Evolutionary conservation across 2,797 vertebrate species (phyloP), one percentile per base, ranked within the genome.

Genomic region (Tinamus major): DNA sequence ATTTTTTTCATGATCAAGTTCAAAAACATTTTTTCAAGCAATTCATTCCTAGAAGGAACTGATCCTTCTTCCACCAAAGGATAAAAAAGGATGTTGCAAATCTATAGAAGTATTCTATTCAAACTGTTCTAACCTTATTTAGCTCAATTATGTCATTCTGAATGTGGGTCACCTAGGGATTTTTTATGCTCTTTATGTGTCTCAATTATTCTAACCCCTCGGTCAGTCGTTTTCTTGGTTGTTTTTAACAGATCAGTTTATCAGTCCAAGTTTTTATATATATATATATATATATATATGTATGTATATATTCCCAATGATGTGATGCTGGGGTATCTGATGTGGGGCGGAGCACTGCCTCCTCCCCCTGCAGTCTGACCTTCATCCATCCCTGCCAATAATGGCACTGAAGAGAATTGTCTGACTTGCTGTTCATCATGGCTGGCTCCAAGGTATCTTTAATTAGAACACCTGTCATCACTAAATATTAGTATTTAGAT

Each of bases 181-280:
- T 42, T 24, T 69, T 68, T 27, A 79, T 46, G 2, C 18, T 42
- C 5, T 65, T 20, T 39, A 85, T 55, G 11, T 2, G 6, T 63
- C 7, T 83, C 39, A 27, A 1, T 63, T 83, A 39, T 2, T 0
- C 15, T 69, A 27, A 65, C 7, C 5, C 24, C 86, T 58, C 2
- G 1, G 13, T 74, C 79, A 70, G 24, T 3, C 0, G 0, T 71
- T 79, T 55, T 59, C 29, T 44, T 51, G 6, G 5, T 62, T 6
- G 27, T 79, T 92, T 88, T 90, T 31, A 9, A 8, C 4, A 6
- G 11, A 49, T 77, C 3, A 19, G 10, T 51, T 80, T 41, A 2
- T 48, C 41, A 35, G 3, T 56, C 29, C 29, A n/a, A n/a, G 29
- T 13, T 49, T 12, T 13, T 49, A 49, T 24, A 24, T 12, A 49